phyloP scores from a whole-genome alignment of 2,888 invertebrate species.

The Ormyrus pomaceus region DNA sequence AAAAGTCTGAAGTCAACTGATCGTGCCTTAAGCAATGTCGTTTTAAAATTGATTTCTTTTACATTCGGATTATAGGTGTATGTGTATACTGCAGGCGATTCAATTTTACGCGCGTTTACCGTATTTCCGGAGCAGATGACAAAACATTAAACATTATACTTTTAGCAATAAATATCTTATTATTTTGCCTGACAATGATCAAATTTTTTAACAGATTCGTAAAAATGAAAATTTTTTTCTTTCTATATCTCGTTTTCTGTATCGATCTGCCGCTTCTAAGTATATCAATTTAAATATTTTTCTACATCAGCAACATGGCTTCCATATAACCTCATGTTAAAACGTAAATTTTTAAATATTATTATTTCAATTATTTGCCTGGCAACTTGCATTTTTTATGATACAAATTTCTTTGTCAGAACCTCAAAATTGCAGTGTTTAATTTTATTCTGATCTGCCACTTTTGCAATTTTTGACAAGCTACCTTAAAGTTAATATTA shows the following conservation, averaged over 20 bases:
- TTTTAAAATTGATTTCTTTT: neutral
- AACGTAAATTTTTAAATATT: no score
- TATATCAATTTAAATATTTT: conserved; percentile 2
- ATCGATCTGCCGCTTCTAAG: neutral
- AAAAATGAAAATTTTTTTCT: neutral
- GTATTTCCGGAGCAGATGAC: no score
- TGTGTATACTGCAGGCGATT: no score
- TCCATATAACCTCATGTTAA: neutral
- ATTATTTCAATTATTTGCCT: neutral
- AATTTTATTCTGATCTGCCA: neutral
- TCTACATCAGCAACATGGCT: neutral
- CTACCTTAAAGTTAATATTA: neutral
- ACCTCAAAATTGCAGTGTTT: neutral
- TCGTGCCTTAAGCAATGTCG: neutral
- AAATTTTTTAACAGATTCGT: neutral
- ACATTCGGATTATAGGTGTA: neutral
- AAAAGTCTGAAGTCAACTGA: neutral
- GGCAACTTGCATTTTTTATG: neutral
- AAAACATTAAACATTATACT: neutral
- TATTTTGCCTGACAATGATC: conserved; percentile 2
- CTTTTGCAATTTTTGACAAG: neutral
- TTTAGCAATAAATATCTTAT: neutral
- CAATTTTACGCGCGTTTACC: no score
- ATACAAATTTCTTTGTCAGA: neutral
- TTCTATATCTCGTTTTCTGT: neutral